These are phyloP conservation scores for Lymantria dispar DNA, from an alignment of 2,888 invertebrate genomes.

Conservation along the genomic window DNA sequence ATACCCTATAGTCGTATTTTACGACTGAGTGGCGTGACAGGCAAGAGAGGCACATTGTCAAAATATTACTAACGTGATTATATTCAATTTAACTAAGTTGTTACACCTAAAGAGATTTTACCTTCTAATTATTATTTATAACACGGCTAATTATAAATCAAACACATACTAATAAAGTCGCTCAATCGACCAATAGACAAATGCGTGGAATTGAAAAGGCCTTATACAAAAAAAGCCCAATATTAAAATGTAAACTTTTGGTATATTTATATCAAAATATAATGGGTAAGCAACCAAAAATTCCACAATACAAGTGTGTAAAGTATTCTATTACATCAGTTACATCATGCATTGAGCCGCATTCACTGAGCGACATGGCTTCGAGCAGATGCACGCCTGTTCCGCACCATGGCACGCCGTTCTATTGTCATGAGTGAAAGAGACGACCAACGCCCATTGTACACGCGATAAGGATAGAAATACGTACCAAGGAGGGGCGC, in stretches of 20 bases:
- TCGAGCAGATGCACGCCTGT: constrained; percentile 71
- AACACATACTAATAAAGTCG: background rate
- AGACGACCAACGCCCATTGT: constrained; percentile 34
- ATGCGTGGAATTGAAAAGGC: constrained; percentile 7
- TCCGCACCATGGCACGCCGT: constrained; percentile 52
- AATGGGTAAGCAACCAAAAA: constrained; percentile 38
- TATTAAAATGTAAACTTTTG: constrained; percentile 19
- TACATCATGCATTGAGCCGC: constrained; percentile 64
- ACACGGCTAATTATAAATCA: no score
- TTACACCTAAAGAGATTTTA: no score
- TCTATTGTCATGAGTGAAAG: constrained; percentile 52
- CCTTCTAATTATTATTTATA: no score
- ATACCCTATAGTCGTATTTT: no score
- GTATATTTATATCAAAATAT: constrained; percentile 42
- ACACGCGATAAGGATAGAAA: constrained; percentile 43
- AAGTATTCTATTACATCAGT: constrained; percentile 57
- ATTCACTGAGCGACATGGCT: constrained; percentile 58
- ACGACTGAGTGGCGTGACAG: no score
- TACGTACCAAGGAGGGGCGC: constrained; percentile 60
- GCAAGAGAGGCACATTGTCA: no score
- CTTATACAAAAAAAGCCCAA: constrained; percentile 24
- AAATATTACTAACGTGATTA: no score
- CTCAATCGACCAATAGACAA: constrained; percentile 12
- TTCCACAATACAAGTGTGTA: constrained; percentile 42
- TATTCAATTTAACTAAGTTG: no score